Conservation (phyloP, 2,113 vertebrate species). For the Oceanites oceanicus region DNA sequence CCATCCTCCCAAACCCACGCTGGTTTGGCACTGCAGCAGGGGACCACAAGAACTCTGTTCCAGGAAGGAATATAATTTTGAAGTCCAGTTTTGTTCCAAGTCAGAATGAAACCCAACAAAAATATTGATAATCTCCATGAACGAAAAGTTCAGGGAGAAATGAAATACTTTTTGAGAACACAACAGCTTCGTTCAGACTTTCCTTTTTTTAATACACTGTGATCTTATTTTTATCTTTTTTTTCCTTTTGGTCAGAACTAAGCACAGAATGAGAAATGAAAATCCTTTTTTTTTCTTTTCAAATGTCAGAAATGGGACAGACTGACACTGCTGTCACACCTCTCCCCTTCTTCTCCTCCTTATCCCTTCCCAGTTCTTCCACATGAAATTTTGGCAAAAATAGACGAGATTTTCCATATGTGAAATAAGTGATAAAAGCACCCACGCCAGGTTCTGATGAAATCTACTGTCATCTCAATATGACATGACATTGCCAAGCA, state of each 20-base stretch:
- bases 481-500: constrained; percentile 31
- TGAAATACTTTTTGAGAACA: background rate
- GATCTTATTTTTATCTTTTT: background rate
- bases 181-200: background rate
- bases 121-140: background rate
- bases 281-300: background rate
- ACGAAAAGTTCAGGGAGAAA: background rate
- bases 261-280: background rate
- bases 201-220: background rate
- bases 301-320: constrained; percentile 36
- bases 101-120: background rate
- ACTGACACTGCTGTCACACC: constrained; percentile 36
- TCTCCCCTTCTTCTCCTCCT: constrained; percentile 54
- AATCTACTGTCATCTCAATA: constrained; percentile 35
- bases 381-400: constrained; percentile 54
- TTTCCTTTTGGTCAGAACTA: background rate
- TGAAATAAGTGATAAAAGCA: constrained; percentile 36
- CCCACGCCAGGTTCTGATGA: constrained; percentile 34
- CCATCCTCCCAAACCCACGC: background rate
- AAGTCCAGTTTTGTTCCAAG: background rate
- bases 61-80: background rate
- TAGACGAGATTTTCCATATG: constrained; percentile 48
- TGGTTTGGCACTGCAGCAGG: background rate
- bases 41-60: background rate
- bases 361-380: constrained; percentile 14